phyloP scores from a whole-genome alignment of 2,797 vertebrate species.

The Pipistrellus nathusii region DNA sequence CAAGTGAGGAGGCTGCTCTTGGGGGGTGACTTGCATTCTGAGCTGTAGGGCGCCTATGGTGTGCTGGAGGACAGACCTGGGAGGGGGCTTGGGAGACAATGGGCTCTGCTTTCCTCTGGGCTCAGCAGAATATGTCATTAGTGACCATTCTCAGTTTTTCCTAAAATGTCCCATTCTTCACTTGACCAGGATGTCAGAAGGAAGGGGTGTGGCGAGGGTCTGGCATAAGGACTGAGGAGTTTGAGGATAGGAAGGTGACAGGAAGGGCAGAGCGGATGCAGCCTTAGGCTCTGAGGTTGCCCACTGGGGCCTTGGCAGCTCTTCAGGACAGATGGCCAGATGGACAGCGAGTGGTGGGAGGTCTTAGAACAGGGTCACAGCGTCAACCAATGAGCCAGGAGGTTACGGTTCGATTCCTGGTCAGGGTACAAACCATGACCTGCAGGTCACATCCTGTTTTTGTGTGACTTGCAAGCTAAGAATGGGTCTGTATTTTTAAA shows the following conservation, averaged over 20 bases:
- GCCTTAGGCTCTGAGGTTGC: not conserved
- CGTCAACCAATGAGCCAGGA: no score
- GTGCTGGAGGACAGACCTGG: not conserved
- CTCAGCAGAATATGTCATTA: not conserved
- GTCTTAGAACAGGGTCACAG: not conserved
- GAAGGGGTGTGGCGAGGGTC: not conserved
- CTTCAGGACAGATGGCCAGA: not conserved
- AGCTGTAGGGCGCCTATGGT: not conserved
- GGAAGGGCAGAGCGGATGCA: not conserved
- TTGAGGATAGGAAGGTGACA: no score
- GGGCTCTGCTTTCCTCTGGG: not conserved
- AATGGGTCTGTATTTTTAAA: conserved; percentile 26
- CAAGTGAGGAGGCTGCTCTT: not conserved
- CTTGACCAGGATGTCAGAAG: not conserved
- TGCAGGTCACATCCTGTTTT: not conserved
- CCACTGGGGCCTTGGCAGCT: no score
- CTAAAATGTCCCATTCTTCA: not conserved
- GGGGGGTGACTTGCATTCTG: not conserved
- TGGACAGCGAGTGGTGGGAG: no score
- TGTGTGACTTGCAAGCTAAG: not conserved
- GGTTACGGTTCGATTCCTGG: no score
- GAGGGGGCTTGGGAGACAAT: not conserved
- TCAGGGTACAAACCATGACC: not conserved
- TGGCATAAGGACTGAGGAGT: not conserved
- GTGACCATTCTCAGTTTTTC: not conserved